These are phyloP conservation scores for Cichlasoma orientale DNA, from an alignment of 2,797 vertebrate species.

Conservation along the genomic window DNA sequence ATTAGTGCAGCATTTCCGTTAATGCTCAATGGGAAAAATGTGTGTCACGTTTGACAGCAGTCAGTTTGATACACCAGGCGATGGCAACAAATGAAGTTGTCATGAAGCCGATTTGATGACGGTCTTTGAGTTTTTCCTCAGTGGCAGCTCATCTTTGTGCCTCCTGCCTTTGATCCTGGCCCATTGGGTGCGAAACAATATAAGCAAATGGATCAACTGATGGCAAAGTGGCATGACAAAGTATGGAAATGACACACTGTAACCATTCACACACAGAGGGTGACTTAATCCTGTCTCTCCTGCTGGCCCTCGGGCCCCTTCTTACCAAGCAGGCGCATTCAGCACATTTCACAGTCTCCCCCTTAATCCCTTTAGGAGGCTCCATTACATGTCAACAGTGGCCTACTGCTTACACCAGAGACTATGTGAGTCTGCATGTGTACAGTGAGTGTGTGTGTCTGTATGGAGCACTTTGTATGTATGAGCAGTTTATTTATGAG, in stretches of 20 bases:
- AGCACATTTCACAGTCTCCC: conserved; percentile 74
- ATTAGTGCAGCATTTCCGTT: background rate
- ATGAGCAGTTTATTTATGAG: background rate
- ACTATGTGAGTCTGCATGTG: conserved; percentile 2
- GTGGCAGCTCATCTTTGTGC: conserved; percentile 14
- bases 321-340: conserved; percentile 61
- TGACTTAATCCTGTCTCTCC: conserved; percentile 65
- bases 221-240: conserved; percentile 29
- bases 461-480: background rate
- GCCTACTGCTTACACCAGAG: conserved; percentile 43
- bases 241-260: conserved; percentile 33
- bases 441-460: background rate
- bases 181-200: conserved; percentile 22
- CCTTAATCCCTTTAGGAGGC: conserved; percentile 76
- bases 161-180: conserved; percentile 20
- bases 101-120: conserved; percentile 11
- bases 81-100: background rate
- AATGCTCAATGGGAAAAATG: background rate
- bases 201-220: conserved; percentile 33
- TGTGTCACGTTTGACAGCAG: conserved; percentile 6
- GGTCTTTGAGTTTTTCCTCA: background rate
- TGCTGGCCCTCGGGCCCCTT: conserved; percentile 57
- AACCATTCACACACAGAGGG: conserved; percentile 16
- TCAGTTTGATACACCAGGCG: background rate
- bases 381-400: conserved; percentile 71